phyloP scores from a whole-genome alignment of 2,888 invertebrate species.

The Graphium colonna region DNA sequence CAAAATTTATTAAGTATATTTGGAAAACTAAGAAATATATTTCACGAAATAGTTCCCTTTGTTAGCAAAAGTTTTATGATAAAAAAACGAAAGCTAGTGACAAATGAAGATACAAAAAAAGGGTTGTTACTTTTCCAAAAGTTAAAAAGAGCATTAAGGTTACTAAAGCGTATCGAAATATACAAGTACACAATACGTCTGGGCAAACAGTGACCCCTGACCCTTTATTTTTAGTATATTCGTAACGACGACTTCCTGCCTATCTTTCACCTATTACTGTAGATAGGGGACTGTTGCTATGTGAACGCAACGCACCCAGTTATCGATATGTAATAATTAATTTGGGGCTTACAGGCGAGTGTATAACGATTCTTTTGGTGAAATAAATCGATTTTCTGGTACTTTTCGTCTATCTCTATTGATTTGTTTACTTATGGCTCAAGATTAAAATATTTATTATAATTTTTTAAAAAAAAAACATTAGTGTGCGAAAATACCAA shows the following conservation, averaged over 20 bases:
- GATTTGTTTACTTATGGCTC: too few relatives aligned
- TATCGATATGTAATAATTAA: constrained; percentile 12
- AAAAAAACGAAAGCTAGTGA: neutral
- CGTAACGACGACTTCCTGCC: constrained; percentile 38
- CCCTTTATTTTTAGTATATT: constrained; percentile 49
- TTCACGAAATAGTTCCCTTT: too few relatives aligned
- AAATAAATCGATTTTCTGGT: too few relatives aligned
- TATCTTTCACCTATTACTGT: constrained; percentile 29
- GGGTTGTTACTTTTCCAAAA: neutral
- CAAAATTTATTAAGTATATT: too few relatives aligned
- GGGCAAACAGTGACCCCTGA: constrained; percentile 45
- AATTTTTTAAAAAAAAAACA: too few relatives aligned
- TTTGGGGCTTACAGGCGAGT: constrained; percentile 2
- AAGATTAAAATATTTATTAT: too few relatives aligned
- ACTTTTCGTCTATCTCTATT: too few relatives aligned
- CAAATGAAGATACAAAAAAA: neutral
- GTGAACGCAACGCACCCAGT: constrained; percentile 40
- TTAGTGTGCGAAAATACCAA: too few relatives aligned
- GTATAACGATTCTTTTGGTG: neutral
- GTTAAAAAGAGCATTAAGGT: neutral
- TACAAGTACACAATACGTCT: constrained; percentile 22
- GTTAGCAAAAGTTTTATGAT: too few relatives aligned
- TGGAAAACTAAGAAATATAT: too few relatives aligned
- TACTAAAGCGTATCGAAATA: constrained; percentile 9
- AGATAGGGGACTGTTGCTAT: constrained; percentile 50